Evolutionary conservation across 1,140 invertebrate species (phyloP).

Genomic region (Thaumatotibia leucotreta): DNA sequence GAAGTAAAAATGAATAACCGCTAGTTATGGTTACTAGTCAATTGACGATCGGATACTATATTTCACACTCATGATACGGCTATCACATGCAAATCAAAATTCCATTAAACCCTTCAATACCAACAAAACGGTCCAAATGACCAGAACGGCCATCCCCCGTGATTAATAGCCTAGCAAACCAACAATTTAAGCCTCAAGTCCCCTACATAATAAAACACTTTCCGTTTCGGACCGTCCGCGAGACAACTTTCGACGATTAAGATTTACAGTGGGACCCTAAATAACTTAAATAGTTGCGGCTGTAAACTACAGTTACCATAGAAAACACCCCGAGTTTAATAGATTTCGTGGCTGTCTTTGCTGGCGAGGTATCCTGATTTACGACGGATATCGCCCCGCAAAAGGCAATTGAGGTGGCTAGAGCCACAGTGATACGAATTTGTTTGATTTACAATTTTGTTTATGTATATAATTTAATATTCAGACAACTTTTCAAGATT

Average conservation of each 20-base stretch:
- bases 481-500: no score
- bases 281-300: slow-evolving; percentile 12
- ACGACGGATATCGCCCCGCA: not conserved
- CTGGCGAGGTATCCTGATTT: not conserved
- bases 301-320: slow-evolving; percentile 6
- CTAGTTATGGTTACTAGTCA: no score
- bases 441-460: no score
- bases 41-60: no score
- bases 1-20: no score
- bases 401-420: not conserved
- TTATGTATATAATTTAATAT: no score
- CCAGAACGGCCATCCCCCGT: not conserved
- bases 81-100: slow-evolving; percentile 5
- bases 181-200: slow-evolving; percentile 7
- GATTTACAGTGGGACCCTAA: slow-evolving; percentile 3
- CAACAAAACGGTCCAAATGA: slow-evolving; percentile 6
- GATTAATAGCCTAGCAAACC: slow-evolving; percentile 6
- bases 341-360: not conserved
- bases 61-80: not conserved
- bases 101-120: slow-evolving; percentile 7
- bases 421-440: not conserved
- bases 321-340: slow-evolving; percentile 7
- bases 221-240: slow-evolving; percentile 7
- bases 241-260: slow-evolving; percentile 3
- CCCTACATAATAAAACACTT: slow-evolving; percentile 4